These are phyloP conservation scores for Cairina moschata DNA, from an alignment of 2,113 vertebrate genomes.

Conservation along the genomic window DNA sequence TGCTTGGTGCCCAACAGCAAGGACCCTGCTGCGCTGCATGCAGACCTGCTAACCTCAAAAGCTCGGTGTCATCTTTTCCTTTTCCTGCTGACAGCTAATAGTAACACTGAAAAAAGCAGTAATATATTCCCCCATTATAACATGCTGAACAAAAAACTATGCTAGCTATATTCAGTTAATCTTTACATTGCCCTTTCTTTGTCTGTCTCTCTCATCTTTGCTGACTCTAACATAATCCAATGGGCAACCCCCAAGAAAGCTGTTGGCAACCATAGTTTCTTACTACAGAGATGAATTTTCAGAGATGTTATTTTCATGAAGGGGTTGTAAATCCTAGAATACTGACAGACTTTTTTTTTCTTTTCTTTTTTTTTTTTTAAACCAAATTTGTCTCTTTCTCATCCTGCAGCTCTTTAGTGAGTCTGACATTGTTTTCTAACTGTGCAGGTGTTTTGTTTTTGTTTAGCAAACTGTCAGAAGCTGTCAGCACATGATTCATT, in stretches of 20 bases:
- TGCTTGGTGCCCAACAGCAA: accelerated
- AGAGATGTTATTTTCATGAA: background rate
- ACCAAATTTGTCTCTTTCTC: background rate
- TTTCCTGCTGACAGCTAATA: background rate
- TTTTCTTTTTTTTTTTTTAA: background rate
- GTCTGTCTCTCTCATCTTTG: background rate
- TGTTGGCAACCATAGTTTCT: background rate
- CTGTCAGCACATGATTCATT: conserved; percentile 43
- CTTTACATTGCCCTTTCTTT: background rate
- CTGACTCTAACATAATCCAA: background rate
- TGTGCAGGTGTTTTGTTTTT: conserved; percentile 31
- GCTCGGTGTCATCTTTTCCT: background rate
- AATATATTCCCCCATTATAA: background rate
- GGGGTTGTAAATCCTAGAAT: background rate
- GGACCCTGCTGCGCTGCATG: background rate
- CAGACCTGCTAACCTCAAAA: background rate
- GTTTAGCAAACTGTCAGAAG: conserved; percentile 33
- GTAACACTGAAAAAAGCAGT: background rate
- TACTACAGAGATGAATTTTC: background rate
- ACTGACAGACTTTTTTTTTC: background rate
- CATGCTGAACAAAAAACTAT: background rate
- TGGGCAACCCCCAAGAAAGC: background rate
- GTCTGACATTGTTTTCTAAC: conserved; percentile 1
- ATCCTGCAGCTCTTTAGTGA: background rate
- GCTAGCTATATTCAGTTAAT: background rate